Evolutionary conservation across 37 sponge, comb jelly and placozoan genomes (phyloP), one percentile per base, ranked within the genome.

Genomic region (Ephydatia muelleri): DNA sequence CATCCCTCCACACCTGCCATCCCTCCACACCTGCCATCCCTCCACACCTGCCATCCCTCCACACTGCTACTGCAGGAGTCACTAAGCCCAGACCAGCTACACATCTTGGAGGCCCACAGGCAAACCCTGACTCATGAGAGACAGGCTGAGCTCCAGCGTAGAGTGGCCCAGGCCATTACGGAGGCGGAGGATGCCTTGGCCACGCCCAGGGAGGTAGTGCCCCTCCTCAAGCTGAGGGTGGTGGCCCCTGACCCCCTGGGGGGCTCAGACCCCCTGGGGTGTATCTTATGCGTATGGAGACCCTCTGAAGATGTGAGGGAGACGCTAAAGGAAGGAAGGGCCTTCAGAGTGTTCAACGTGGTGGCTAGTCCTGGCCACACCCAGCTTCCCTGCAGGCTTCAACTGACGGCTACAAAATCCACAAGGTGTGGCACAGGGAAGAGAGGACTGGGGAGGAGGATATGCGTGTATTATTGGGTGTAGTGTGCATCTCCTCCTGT

Each of bases 61-160:
- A 8, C 8, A 4, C 47, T 43, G 8, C 8, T 8, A 43, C 4
- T 43, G 40, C 84, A 94, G 94, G 92, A 85, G 83, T 25, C 67
- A 1, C 80, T 91, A 87, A 82, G 70, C 22, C 47, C 32, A 11
- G 85, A 69, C 16, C 95, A 94, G 84, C 78, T 21, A 49, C 38
- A 73, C 2, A 67, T 88, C 14, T 64, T 94, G 76, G 82, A 91
- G 75, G 91, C 88, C 80, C 92, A 94, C 65, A 67, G 66, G 23
- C 85, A 71, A 35, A 75, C 67, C 35, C 12, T 91, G 49, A 66
- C 26, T 27, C 33, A 68, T 0, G 38, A 83, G 69, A 82, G 83
- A 38, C 86, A 86, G 37, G 72, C 25, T n/a, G 77, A 89, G 67
- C 84, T 94, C 16, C 84, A 91, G 49, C 31, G 30, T 68, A 80